Conservation (phyloP, 2,888 invertebrate genomes). For the Exephanes ischioxanthus region DNA sequence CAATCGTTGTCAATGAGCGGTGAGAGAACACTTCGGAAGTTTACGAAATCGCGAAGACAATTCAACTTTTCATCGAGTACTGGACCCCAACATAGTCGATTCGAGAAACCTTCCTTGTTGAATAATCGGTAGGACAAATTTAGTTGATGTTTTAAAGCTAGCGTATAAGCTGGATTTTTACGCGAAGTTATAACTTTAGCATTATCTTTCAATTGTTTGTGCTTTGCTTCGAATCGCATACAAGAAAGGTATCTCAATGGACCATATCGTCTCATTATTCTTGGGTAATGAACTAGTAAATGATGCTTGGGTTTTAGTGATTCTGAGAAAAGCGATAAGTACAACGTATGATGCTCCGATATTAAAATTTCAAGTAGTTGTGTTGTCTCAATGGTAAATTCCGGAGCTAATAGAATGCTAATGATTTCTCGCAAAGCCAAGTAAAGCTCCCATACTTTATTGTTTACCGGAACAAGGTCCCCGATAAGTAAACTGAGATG, state of each 20-base stretch:
- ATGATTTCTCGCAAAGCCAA: constrained; percentile 53
- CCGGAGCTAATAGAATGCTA: constrained; percentile 5
- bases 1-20: background rate
- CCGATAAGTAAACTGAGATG: constrained; percentile 67
- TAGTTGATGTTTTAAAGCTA: constrained; percentile 46
- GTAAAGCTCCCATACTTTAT: constrained; percentile 64
- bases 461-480: constrained; percentile 57
- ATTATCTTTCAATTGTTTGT: constrained; percentile 44
- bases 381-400: constrained; percentile 10
- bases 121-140: constrained; percentile 18
- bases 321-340: constrained; percentile 37
- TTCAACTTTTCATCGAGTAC: constrained; percentile 11
- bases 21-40: background rate
- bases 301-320: constrained; percentile 50
- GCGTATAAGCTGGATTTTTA: constrained; percentile 27
- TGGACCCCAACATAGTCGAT: constrained; percentile 13
- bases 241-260: constrained; percentile 20
- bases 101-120: constrained; percentile 19
- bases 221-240: constrained; percentile 52
- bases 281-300: constrained; percentile 31
- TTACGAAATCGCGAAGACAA: background rate
- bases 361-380: constrained; percentile 38
- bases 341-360: constrained; percentile 53
- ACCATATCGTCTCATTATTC: constrained; percentile 35
- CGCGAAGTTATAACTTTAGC: constrained; percentile 30